Evolutionary conservation across 2,888 invertebrate species (phyloP).

Genomic region (Fragum whitleyi): DNA sequence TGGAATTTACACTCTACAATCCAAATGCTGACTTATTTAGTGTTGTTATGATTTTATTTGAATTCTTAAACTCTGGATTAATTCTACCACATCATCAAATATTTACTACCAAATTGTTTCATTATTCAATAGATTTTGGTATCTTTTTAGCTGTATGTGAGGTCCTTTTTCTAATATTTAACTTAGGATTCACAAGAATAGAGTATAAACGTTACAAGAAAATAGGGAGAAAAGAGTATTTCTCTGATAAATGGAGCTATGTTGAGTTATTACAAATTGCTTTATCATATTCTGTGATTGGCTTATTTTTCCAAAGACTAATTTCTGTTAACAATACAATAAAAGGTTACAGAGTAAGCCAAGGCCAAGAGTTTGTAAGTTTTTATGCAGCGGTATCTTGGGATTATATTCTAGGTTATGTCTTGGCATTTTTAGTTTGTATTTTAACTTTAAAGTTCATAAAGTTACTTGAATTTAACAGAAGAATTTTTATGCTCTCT

Average conservation of each 20-base stretch:
- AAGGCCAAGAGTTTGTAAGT: constrained; percentile 62
- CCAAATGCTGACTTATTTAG: constrained; percentile 73
- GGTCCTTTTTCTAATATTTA: constrained; percentile 64
- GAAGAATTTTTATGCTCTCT: constrained; percentile 62
- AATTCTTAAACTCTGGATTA: constrained; percentile 66
- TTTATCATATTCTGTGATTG: constrained; percentile 66
- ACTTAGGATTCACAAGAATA: constrained; percentile 62
- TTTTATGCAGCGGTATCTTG: constrained; percentile 71
- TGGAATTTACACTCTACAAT: constrained; percentile 74
- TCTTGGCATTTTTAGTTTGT: constrained; percentile 67
- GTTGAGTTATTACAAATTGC: constrained; percentile 68
- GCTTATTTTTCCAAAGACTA: constrained; percentile 69
- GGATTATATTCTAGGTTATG: constrained; percentile 68
- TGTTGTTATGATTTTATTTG: constrained; percentile 70
- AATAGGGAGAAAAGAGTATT: constrained; percentile 61
- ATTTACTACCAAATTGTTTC: constrained; percentile 68
- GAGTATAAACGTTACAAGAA: constrained; percentile 65
- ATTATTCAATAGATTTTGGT: constrained; percentile 66
- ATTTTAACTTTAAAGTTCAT: constrained; percentile 71
- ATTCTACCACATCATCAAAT: constrained; percentile 69
- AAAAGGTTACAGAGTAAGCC: constrained; percentile 50
- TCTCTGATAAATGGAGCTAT: constrained; percentile 69
- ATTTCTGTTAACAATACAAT: constrained; percentile 58
- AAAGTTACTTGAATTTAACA: constrained; percentile 72
- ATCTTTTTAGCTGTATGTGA: constrained; percentile 67